Evolutionary conservation across 2,113 vertebrate genomes (phyloP).

Genomic region (Brachypteracias leptosomus): DNA sequence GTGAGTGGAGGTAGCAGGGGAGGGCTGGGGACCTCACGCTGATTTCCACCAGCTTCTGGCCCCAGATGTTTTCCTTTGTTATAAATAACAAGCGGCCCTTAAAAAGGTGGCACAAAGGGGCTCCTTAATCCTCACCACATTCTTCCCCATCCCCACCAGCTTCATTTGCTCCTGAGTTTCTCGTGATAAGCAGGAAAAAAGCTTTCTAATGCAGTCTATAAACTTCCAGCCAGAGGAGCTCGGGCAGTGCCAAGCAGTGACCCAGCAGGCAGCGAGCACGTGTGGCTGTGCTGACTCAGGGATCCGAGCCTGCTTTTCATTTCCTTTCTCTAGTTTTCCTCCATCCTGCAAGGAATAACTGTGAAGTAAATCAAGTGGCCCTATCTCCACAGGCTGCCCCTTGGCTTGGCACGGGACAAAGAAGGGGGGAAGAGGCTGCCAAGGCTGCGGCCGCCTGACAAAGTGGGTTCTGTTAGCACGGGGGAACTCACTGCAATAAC

Average conservation of each 20-base stretch:
- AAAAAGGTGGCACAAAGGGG: not conserved
- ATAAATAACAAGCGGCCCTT: not conserved
- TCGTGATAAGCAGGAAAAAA: not conserved
- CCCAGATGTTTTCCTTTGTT: not conserved
- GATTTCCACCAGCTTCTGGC: not conserved
- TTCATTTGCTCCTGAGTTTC: not conserved
- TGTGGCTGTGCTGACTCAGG: constrained; percentile 43
- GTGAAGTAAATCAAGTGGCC: constrained; percentile 51
- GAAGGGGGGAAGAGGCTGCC: constrained; percentile 1
- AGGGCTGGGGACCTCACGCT: not conserved
- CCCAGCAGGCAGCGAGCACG: not conserved
- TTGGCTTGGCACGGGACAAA: constrained; percentile 10
- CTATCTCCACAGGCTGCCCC: constrained; percentile 42
- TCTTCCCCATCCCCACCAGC: not conserved
- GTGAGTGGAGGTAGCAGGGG: not conserved
- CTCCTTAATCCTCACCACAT: not conserved
- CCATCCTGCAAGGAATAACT: constrained; percentile 51
- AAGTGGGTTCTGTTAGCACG: constrained; percentile 39
- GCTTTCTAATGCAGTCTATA: not conserved
- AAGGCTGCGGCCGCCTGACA: constrained; percentile 11
- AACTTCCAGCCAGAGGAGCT: not conserved
- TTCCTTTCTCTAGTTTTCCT: constrained; percentile 55
- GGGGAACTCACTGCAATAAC: not conserved
- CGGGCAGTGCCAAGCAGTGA: constrained; percentile 25
- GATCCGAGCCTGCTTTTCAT: constrained; percentile 46